These are phyloP conservation scores for Bombus sylvicola DNA, from an alignment of 1,140 invertebrate species.

Conservation along the genomic window DNA sequence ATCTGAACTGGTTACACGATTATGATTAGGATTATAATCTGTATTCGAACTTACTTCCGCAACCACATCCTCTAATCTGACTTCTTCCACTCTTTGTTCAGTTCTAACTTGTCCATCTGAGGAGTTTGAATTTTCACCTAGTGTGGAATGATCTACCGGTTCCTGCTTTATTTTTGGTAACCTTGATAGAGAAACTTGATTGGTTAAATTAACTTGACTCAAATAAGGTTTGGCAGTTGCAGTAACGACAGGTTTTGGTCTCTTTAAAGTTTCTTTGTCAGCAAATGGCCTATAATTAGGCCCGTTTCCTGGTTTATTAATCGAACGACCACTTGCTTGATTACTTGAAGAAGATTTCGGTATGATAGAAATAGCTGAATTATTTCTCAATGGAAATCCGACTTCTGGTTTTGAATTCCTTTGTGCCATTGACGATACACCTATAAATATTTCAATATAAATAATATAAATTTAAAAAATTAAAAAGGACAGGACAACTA, in stretches of 20 bases:
- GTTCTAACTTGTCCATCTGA: constrained; percentile 78
- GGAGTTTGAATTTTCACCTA: constrained; percentile 80
- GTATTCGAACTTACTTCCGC: constrained; percentile 77
- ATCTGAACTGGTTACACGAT: constrained; percentile 71
- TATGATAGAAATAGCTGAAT: constrained; percentile 87
- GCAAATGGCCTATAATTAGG: constrained; percentile 76
- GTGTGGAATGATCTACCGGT: constrained; percentile 73
- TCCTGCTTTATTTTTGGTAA: constrained; percentile 77
- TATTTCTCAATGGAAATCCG: constrained; percentile 85
- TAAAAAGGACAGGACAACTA: background rate
- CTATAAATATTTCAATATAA: constrained; percentile 64
- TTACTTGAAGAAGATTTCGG: constrained; percentile 82
- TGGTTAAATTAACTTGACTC: constrained; percentile 74
- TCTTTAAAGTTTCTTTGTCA: constrained; percentile 75
- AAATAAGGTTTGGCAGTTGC: constrained; percentile 77
- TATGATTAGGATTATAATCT: constrained; percentile 74
- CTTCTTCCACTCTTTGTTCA: constrained; percentile 80
- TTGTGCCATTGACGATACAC: constrained; percentile 79
- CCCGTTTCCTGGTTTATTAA: constrained; percentile 72
- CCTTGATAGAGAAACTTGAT: constrained; percentile 78
- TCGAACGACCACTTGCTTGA: constrained; percentile 69
- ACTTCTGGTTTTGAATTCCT: constrained; percentile 84
- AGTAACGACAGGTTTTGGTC: constrained; percentile 78
- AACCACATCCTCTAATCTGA: constrained; percentile 79
- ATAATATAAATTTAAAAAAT: background rate